A percentile compares a stretch with the other conserved stretches of the same genome.
Conservation (phyloP, 1,140 invertebrate genomes). For the Atta cephalotes region DNA sequence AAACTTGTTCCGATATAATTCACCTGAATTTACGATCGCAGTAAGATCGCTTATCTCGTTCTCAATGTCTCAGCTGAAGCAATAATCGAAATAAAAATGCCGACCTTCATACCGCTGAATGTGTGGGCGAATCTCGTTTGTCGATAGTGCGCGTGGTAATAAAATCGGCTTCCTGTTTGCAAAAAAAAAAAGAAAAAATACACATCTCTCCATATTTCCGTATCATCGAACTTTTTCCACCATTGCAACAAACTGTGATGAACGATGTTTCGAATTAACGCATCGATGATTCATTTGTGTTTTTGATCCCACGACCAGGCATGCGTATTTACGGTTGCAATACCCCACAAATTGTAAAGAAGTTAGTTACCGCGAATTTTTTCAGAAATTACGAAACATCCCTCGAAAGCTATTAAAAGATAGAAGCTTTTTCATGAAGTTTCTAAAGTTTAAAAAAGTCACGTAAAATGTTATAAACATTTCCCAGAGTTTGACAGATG, state of each 20-base stretch:
- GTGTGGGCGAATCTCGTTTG: neutral
- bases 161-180: neutral
- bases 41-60: slow-evolving; percentile 14
- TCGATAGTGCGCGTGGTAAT: neutral
- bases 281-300: neutral
- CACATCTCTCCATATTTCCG: neutral
- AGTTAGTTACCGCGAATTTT: neutral
- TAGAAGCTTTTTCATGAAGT: neutral
- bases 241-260: neutral
- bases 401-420: neutral
- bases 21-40: slow-evolving; percentile 55
- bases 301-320: neutral
- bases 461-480: neutral
- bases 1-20: neutral
- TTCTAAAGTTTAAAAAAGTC: neutral
- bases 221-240: neutral
- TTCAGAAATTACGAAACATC: slow-evolving; percentile 1
- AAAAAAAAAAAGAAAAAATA: slow-evolving; percentile 10
- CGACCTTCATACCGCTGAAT: neutral
- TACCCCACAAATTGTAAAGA: slow-evolving; percentile 3
- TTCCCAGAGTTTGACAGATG: neutral
- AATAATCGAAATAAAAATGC: slow-evolving; percentile 55
- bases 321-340: neutral
- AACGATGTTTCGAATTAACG: slow-evolving; percentile 17
- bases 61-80: neutral